A percentile compares a stretch with the other conserved stretches of the same genome.
Evolutionary conservation across 2,888 invertebrate genomes (phyloP).

Genomic region (Lymantria monacha): DNA sequence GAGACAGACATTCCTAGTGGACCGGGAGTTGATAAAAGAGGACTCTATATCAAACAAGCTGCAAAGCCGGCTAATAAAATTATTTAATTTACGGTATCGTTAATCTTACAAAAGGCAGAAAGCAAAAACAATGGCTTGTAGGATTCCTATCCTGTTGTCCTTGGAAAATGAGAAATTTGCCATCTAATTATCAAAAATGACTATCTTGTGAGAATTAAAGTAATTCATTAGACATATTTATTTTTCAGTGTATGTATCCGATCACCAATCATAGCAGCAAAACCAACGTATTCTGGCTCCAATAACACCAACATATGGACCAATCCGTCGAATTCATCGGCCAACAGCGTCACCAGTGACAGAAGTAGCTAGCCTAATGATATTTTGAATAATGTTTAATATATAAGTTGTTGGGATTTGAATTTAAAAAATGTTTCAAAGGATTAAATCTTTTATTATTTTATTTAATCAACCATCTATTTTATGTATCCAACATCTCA

Average conservation of each 20-base stretch:
- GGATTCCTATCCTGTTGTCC: no score
- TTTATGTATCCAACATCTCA: no score
- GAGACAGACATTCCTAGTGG: no score
- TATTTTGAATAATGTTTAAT: not conserved
- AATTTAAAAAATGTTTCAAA: not conserved
- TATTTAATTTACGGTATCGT: no score
- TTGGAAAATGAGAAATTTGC: no score
- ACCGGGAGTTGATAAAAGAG: no score
- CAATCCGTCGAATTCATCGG: conserved; percentile 79
- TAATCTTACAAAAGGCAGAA: no score
- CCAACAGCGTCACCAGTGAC: conserved; percentile 57
- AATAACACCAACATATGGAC: conserved; percentile 85
- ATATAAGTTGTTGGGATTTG: not conserved
- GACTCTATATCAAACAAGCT: no score
- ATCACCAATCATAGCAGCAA: conserved; percentile 90
- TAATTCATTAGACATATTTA: not conserved
- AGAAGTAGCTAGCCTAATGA: conserved; percentile 35
- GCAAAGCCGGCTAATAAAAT: no score
- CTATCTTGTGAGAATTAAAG: not conserved
- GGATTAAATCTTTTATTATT: not conserved
- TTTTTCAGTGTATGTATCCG: conserved; percentile 88
- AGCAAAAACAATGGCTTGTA: no score
- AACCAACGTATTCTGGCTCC: conserved; percentile 85
- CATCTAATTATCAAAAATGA: no score
- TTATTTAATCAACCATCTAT: not conserved